Evolutionary conservation across 1,140 invertebrate genomes (phyloP), one percentile per base, ranked within the genome.

Genomic region (Arctopsyche grandis): DNA sequence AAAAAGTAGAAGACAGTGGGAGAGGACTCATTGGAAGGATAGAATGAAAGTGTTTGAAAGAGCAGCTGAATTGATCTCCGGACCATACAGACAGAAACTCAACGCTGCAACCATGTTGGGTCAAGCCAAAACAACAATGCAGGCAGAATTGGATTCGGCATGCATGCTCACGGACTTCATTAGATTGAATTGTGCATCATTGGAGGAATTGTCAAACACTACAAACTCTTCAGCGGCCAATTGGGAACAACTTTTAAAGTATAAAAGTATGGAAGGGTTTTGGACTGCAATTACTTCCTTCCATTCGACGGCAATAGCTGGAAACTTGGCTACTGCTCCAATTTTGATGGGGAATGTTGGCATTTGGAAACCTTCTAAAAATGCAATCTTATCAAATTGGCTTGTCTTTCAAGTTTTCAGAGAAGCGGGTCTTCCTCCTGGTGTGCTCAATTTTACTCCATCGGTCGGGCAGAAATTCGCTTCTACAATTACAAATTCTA

Each of bases 221-320:
- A 91, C 96, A 84, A 96, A 93, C 96, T 63, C 95, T 94, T 77
- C 90, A 93, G 78, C 84, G 92, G 83, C 87, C 90, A 0, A 91
- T 90, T 70, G 89, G 91, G n/a, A 93, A 92, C 0, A 89, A 91
- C 60, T 98, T 7, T 98, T 86, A 89, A 94, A 38, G 29, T 95
- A 95, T 85, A 88, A 97, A 83, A 96, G 96, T 43, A 90, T 97
- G 83, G 97, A 98, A 89, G 97, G 97, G 21, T 99, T 99, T 86
- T 92, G 99, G 78, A 97, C 97, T 14, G 96, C 97, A 0, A 91
- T 99, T 19, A 95, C 96, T 69, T 97, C 98, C 0, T 99, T 99
- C 85, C 99, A 99, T 88, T 99, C 99, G 85, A 98, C 98, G 38
- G 97, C 98, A n/a, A 99, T 99, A 84, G 97, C 96, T 79, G 98